Evolutionary conservation across 2,888 invertebrate species (phyloP).

Genomic region (Micoletzkya japonica): DNA sequence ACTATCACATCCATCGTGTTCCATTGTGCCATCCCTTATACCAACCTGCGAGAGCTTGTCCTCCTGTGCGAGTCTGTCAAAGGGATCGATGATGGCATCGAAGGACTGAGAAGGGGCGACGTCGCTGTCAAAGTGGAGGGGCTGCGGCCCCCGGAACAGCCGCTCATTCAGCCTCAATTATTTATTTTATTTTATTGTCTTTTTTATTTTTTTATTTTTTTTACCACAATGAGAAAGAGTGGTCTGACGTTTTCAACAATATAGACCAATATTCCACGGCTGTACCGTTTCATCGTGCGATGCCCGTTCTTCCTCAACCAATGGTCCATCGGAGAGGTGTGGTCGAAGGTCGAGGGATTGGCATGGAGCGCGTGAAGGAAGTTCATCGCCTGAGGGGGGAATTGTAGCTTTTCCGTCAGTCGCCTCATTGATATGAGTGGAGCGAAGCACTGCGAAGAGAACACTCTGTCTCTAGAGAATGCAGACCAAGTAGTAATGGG

Average conservation of each 20-base stretch:
- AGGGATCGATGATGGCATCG: constrained; percentile 90
- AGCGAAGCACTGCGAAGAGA: too few relatives aligned
- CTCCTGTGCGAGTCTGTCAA: constrained; percentile 79
- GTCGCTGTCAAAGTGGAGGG: constrained; percentile 42
- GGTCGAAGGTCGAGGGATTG: constrained; percentile 63
- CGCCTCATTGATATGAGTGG: too few relatives aligned
- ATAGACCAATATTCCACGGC: background rate
- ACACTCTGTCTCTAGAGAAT: too few relatives aligned
- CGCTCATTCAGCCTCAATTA: constrained; percentile 46
- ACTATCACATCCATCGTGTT: too few relatives aligned
- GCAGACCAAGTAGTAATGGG: too few relatives aligned
- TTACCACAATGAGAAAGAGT: background rate
- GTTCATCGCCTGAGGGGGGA: constrained; percentile 78
- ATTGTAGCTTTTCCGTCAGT: background rate
- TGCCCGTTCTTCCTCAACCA: constrained; percentile 88
- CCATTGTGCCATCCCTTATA: too few relatives aligned
- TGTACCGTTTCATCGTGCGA: constrained; percentile 77
- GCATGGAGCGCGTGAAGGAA: constrained; percentile 80
- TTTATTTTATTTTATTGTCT: background rate
- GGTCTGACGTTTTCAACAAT: background rate
- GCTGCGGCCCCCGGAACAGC: constrained; percentile 42
- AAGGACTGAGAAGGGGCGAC: constrained; percentile 68
- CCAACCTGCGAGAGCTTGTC: constrained; percentile 89
- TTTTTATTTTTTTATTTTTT: too few relatives aligned
- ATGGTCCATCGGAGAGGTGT: constrained; percentile 78